These are phyloP conservation scores for Desoria tigrina DNA, from an alignment of 2,888 invertebrate genomes.

Conservation along the genomic window DNA sequence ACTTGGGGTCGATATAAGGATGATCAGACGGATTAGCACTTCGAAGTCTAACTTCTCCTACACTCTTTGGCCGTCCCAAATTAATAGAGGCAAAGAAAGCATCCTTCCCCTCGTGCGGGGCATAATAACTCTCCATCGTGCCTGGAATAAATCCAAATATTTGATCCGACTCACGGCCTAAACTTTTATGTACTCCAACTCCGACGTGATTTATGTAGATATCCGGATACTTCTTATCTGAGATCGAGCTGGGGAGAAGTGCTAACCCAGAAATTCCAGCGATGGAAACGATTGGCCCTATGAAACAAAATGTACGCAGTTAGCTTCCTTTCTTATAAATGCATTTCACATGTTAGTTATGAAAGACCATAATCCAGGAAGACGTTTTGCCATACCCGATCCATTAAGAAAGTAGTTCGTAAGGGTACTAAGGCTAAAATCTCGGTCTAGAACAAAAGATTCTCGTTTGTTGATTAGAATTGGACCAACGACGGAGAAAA, in stretches of 20 bases:
- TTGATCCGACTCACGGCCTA: slow-evolving; percentile 37
- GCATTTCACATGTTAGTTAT: too few species aligned
- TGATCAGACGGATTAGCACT: slow-evolving; percentile 57
- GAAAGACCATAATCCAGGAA: too few species aligned
- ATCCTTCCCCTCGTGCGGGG: slow-evolving; percentile 43
- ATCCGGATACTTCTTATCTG: slow-evolving; percentile 35
- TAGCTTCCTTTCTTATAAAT: too few species aligned
- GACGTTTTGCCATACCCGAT: too few species aligned
- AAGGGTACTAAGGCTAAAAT: slow-evolving; percentile 33
- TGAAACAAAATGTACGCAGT: background rate
- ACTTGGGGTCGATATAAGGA: slow-evolving; percentile 61
- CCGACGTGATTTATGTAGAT: slow-evolving; percentile 34
- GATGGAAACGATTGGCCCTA: slow-evolving; percentile 32
- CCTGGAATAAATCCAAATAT: slow-evolving; percentile 31
- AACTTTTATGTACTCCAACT: slow-evolving; percentile 34
- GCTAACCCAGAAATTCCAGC: slow-evolving; percentile 41
- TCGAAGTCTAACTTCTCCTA: slow-evolving; percentile 58
- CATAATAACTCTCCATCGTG: slow-evolving; percentile 40
- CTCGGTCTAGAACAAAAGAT: slow-evolving; percentile 45
- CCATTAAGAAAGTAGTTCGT: slow-evolving; percentile 41
- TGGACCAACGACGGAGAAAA: slow-evolving; percentile 44
- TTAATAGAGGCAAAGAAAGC: slow-evolving; percentile 40
- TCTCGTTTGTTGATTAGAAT: slow-evolving; percentile 40
- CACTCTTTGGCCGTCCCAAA: slow-evolving; percentile 55
- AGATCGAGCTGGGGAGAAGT: slow-evolving; percentile 36